Evolutionary conservation across 2,888 invertebrate genomes (phyloP).

Genomic region (Uloborus plumipes): DNA sequence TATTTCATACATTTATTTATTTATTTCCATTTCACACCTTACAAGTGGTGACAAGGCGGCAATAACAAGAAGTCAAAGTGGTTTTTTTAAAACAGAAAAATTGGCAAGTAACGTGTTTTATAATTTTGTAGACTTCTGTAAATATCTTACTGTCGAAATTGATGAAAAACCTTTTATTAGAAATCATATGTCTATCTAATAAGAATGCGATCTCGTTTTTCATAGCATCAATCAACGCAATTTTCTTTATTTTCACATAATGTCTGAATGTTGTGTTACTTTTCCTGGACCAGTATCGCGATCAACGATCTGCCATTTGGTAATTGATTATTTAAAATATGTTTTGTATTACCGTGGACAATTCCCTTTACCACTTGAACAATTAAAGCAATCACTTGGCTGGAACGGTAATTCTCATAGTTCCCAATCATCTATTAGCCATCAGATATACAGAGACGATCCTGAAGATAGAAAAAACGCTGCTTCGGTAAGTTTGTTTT

Average conservation of each 20-base stretch:
- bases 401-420: neutral
- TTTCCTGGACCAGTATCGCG: constrained; percentile 38
- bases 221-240: no score
- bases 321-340: constrained; percentile 48
- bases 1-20: no score
- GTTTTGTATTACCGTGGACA: constrained; percentile 47
- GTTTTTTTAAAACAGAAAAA: no score
- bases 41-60: no score
- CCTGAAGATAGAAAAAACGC: neutral
- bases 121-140: neutral
- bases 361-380: constrained; percentile 52
- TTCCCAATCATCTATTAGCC: neutral
- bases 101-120: neutral
- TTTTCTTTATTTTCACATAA: neutral
- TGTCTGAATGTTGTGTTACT: constrained; percentile 34
- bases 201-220: no score
- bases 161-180: no score
- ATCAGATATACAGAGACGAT: constrained; percentile 30
- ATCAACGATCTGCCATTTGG: constrained; percentile 26
- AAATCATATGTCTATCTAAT: no score
- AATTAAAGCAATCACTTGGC: constrained; percentile 10
- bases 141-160: neutral
- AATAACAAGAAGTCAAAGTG: no score
- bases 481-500: neutral
- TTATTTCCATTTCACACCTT: no score